A percentile compares a stretch with the other conserved stretches of the same genome.
These are phyloP conservation scores for Magallana gigas DNA, from an alignment of 1,140 invertebrate genomes.

Conservation along the genomic window DNA sequence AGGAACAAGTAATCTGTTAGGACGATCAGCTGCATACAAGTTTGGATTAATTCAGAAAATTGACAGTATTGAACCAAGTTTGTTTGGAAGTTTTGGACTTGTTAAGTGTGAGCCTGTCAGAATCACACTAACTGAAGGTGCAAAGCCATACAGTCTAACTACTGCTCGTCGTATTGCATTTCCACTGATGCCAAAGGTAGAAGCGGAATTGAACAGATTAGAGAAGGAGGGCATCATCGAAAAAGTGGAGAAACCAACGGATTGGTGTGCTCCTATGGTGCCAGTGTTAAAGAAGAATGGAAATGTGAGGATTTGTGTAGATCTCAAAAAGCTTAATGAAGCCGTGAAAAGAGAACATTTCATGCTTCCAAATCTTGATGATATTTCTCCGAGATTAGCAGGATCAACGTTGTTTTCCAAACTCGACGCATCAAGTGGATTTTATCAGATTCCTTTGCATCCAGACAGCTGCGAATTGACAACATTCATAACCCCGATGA, in stretches of 20 bases:
- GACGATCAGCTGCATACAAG: conserved; percentile 20
- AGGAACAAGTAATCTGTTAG: conserved; percentile 27
- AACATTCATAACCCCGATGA: too few relatives aligned
- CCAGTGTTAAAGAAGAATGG: conserved; percentile 58
- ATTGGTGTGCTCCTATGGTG: conserved; percentile 67
- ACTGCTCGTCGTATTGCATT: conserved; percentile 50
- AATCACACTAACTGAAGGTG: conserved; percentile 38
- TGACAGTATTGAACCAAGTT: not conserved
- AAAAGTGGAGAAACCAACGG: conserved; percentile 56
- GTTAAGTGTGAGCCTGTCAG: conserved; percentile 25
- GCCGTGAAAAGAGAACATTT: too few relatives aligned
- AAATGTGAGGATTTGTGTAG: conserved; percentile 58
- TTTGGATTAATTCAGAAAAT: conserved; percentile 10
- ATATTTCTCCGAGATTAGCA: too few relatives aligned
- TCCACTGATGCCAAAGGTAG: conserved; percentile 64
- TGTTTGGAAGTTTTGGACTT: conserved; percentile 22
- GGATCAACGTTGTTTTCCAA: too few relatives aligned
- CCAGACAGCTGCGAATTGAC: too few relatives aligned
- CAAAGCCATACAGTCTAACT: conserved; percentile 37
- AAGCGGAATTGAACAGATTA: conserved; percentile 66
- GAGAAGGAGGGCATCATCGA: conserved; percentile 59
- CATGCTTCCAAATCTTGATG: too few relatives aligned
- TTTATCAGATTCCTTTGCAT: too few relatives aligned
- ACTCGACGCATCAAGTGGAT: too few relatives aligned
- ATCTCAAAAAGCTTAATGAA: conserved; percentile 16